A percentile compares a stretch with the other conserved stretches of the same genome.
Conservation (phyloP, 2,113 vertebrate genomes). For the Shinisaurus crocodilurus region DNA sequence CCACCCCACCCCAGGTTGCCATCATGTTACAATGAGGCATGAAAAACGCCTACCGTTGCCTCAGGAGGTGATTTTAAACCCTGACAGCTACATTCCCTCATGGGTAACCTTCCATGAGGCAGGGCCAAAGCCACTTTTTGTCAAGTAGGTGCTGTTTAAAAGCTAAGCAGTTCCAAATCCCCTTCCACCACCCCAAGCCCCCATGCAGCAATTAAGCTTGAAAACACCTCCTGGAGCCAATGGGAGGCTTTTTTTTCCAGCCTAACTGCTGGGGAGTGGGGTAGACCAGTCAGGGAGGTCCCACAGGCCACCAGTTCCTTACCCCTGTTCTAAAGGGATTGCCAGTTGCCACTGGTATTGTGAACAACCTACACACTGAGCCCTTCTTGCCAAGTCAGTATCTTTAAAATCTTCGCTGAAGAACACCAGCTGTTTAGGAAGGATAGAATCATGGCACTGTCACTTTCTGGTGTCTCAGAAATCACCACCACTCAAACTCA, state of each 20-base stretch:
- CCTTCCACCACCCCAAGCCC: too few relatives aligned
- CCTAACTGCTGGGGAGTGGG: not conserved
- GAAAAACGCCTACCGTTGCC: not conserved
- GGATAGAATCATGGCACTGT: not conserved
- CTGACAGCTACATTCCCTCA: too few relatives aligned
- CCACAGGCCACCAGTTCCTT: not conserved
- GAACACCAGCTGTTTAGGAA: not conserved
- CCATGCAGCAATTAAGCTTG: too few relatives aligned
- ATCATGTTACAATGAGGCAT: not conserved
- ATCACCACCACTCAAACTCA: not conserved
- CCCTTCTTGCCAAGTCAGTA: not conserved
- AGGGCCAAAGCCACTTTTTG: too few relatives aligned
- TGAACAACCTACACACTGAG: not conserved
- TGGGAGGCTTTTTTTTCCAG: not conserved
- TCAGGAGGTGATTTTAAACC: too few relatives aligned
- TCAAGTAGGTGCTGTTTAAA: too few relatives aligned
- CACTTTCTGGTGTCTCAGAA: not conserved
- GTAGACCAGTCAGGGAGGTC: not conserved
- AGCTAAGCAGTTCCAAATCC: too few relatives aligned
- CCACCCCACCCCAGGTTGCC: too few relatives aligned
- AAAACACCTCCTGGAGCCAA: not conserved
- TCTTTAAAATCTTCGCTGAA: not conserved
- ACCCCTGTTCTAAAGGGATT: not conserved
- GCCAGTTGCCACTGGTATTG: not conserved
- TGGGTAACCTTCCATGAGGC: too few relatives aligned